Base-by-base conservation (phyloP, 1,140 invertebrate species). In the Brachionus rubens region DNA sequence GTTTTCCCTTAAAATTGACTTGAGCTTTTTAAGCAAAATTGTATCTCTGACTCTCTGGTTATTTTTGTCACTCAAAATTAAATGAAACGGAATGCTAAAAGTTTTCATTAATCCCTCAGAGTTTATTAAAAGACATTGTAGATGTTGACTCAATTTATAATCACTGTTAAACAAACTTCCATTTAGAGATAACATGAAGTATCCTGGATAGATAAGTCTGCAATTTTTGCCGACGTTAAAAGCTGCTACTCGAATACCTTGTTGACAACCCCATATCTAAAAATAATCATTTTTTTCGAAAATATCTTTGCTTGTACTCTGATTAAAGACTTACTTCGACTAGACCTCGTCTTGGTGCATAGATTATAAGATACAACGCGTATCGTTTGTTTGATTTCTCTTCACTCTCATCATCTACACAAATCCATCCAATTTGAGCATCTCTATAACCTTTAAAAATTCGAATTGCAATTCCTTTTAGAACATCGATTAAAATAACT, bases 41-140 rank as follows among this genome's bases (percentile, higher is more conserved):
- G 94, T 87, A 83, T 96, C 93, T 79, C 91, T 88, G 0, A 92
- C 90, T 79, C 90, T 88, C 80, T 91, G 90, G 77, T 91, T 92
- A 83, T 91, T 92, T 83, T 91, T 91, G 79, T 91, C 92, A 81
- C 90, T 88, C 6, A 84, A 78, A n/a, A 82, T 82, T 24, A 90
- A 91, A 83, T 96, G 93, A 83, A 96, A 97, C 14, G 93, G 94
- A 79, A 96, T 90, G 62, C 87, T 85, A 75, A 96, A 87, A 80
- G 91, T 90, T 82, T 91, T 92, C 0, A 96, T 81, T 52, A 85
- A 83, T 9, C 93, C 93, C 80, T 90, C 87, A 10, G 90, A 88
- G 83, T 94, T 91, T 19, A 97, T 85, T 77, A 96, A 90, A 7
- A 92, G 86, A 81, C 91, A 91, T 52, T 90, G 89, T 81, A 89